These are phyloP conservation scores for Pseudorhombus dupliciocellatus DNA, from an alignment of 2,113 vertebrate species.

Conservation along the genomic window DNA sequence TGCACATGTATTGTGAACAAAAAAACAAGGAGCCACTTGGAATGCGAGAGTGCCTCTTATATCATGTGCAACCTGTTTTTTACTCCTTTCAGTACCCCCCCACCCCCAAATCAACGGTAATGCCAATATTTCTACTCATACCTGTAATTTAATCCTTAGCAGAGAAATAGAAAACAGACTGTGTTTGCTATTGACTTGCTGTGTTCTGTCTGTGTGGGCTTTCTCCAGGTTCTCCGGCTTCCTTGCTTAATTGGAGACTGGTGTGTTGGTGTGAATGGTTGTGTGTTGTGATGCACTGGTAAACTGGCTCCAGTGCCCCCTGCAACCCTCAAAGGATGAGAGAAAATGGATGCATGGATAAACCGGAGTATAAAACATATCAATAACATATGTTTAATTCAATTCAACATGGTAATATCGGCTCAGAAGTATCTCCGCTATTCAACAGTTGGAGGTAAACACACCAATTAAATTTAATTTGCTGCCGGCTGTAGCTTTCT, in stretches of 20 bases:
- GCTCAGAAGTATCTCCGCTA: neutral
- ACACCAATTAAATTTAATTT: slow-evolving; percentile 18
- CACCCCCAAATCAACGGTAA: neutral
- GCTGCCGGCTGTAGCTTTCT: neutral
- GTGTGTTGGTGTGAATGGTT: too few species aligned
- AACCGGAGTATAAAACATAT: too few species aligned
- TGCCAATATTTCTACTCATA: neutral
- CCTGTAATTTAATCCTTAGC: neutral
- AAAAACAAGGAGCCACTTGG: neutral
- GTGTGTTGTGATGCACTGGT: too few species aligned
- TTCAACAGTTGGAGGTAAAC: neutral
- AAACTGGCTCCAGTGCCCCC: too few species aligned
- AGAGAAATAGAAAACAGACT: neutral
- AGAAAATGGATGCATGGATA: too few species aligned
- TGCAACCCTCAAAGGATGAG: too few species aligned
- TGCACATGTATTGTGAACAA: neutral
- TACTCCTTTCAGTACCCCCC: neutral
- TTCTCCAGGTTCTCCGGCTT: too few species aligned
- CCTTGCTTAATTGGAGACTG: too few species aligned
- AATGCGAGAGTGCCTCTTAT: neutral
- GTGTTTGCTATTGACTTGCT: neutral
- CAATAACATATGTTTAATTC: too few species aligned
- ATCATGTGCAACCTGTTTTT: neutral
- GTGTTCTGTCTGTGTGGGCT: too few species aligned
- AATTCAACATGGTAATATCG: neutral